These are phyloP conservation scores for Anhinga rufa DNA, from an alignment of 2,113 vertebrate species.

Conservation along the genomic window DNA sequence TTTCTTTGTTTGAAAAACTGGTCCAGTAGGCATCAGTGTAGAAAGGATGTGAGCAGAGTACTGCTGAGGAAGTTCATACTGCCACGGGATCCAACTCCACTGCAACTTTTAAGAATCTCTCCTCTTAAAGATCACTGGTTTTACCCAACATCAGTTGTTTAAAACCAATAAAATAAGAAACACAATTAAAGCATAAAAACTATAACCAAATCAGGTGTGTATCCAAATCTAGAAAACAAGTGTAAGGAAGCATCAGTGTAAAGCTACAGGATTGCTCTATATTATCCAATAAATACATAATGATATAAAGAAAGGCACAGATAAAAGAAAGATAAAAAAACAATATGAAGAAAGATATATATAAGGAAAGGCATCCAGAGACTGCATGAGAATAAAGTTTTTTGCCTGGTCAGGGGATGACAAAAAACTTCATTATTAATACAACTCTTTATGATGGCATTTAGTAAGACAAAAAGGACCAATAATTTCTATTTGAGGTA, in stretches of 20 bases:
- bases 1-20: not conserved
- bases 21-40: not conserved
- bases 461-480: not conserved
- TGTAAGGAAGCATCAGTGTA: not conserved
- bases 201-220: not conserved
- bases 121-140: not conserved
- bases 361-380: not conserved
- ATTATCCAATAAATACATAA: not conserved
- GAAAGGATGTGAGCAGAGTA: not conserved
- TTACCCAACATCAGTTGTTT: not conserved
- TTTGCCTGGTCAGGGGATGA: not conserved
- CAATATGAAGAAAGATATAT: not conserved
- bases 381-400: not conserved
- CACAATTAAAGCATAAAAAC: not conserved
- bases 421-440: not conserved
- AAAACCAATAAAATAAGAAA: not conserved
- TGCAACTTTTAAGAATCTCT: not conserved
- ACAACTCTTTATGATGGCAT: not conserved
- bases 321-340: not conserved
- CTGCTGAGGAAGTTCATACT: not conserved
- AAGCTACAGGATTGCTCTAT: not conserved
- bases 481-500: not conserved
- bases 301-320: not conserved
- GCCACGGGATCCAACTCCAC: not conserved
- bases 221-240: not conserved